Base-by-base conservation (phyloP, 2,888 invertebrate genomes). In the Rhamphomyia laevipes region DNA sequence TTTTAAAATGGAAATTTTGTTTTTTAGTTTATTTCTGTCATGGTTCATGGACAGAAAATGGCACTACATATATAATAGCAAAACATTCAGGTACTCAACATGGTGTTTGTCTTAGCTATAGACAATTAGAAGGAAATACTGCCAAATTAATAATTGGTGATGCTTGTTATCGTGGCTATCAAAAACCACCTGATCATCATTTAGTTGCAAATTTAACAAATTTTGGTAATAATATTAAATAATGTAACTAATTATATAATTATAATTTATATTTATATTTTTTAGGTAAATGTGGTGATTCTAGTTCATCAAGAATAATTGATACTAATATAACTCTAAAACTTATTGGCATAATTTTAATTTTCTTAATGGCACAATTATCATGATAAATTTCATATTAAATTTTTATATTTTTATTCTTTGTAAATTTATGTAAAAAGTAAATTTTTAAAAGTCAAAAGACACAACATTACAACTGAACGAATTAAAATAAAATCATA, bases 31-130 rank as follows among this genome's bases (percentile, higher is more conserved):
- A 90, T 73, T 86, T 86, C 38, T 91, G 91, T 68, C 90, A 90
- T 68, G 91, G 90, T 46, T 81, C 85, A 43, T 91, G 91, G 91
- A 81, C 84, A 61, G 90, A 91, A 68, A 84, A 84, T 65, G 86
- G 85, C 56, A 86, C 86, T 48, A 84, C 86, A 64, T 91, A 84
- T 70, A 81, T 91, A 58, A 88, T 91, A 66, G 70, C 70, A 16
- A 59, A 66, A 30, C 70, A 71, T 56, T 64, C 64, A 55, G 68
- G 67, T 48, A 66, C 67, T 43, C 67, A 68, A 55, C 70, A 71
- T 51, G 68, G 68, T 44, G 70, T 71, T 30, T 71, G 71, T 55
- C 64, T 71, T 48, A 70, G 64, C 52, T 71, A 70, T 58, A 60
- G 65, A 43, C 67, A 66, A 46, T 61, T 65, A 50, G 70, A 69